Evolutionary conservation across 2,797 vertebrate species (phyloP), one percentile per base, ranked within the genome.

Genomic region (Danio jaintianensis): DNA sequence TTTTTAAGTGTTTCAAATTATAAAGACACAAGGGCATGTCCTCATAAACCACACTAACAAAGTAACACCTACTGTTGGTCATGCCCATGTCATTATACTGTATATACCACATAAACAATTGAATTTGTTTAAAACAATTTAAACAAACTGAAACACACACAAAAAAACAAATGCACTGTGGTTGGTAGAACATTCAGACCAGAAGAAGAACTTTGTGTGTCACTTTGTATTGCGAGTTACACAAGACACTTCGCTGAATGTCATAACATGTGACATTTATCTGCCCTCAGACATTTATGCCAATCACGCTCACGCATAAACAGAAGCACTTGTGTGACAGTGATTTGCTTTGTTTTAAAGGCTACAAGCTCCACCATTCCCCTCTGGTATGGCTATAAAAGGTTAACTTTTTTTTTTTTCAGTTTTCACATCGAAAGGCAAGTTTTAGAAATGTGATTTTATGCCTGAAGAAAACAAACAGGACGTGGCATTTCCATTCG

Each of bases 261-360:
- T 88, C 89, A 91, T 59, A 79, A 63, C 64, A 45, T 66, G 67
- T 91, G 91, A 91, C 92, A 92, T 92, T 92, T 91, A 88, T 87
- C 81, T 74, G 80, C 82, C 85, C 71, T 15, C 55, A 85, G 64
- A 88, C 70, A 47, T 75, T 81, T 45, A 7, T 71, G 68, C 42
- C 66, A 79, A 83, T 86, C 78, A 50, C 63, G 45, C 40, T 10
- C 40, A 72, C 48, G 86, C 84, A 86, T 63, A 53, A 13, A 83
- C 81, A 63, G 53, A 79, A 56, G 63, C 53, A 74, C 20, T 70
- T 22, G 53, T 63, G 22, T 62, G 68, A 82, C 81, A 82, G 56
- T 75, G 71, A 79, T 84, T 84, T 84, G 50, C 70, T 78, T 36
- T 78, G 20, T 70, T 53, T 81, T 78, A 43, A 58, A 75, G 48